These are phyloP conservation scores for Apantesis nais DNA, from an alignment of 2,888 invertebrate genomes.

Conservation along the genomic window DNA sequence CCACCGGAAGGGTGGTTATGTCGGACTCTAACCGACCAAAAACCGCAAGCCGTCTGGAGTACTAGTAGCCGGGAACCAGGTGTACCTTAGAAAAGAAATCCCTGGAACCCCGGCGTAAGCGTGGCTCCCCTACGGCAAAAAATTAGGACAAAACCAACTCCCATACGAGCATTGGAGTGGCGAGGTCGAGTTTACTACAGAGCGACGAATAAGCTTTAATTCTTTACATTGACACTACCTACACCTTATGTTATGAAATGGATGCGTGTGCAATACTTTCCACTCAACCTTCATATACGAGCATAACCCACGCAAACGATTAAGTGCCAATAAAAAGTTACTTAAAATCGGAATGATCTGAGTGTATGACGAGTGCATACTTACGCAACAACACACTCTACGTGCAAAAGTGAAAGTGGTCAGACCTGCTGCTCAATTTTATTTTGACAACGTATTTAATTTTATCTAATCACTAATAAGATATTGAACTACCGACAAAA, in stretches of 20 bases:
- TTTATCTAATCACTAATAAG: conserved; percentile 42
- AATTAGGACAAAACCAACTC: not conserved
- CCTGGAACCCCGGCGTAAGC: too few relatives aligned
- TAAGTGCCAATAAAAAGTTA: conserved; percentile 29
- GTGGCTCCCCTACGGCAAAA: not conserved
- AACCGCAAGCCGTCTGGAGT: too few relatives aligned
- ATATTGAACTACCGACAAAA: conserved; percentile 31
- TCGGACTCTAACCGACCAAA: too few relatives aligned
- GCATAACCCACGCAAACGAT: conserved; percentile 23
- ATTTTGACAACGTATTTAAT: conserved; percentile 54
- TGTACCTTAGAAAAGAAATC: too few relatives aligned
- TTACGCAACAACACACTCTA: conserved; percentile 57
- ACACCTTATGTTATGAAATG: conserved; percentile 7
- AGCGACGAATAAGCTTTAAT: too few relatives aligned
- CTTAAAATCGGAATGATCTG: conserved; percentile 8
- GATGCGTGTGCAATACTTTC: conserved; percentile 9
- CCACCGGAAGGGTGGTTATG: too few relatives aligned
- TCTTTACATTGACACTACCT: not conserved
- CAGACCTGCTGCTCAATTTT: conserved; percentile 49
- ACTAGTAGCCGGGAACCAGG: too few relatives aligned
- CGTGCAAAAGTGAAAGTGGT: conserved; percentile 73
- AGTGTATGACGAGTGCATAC: conserved; percentile 9
- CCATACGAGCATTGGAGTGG: not conserved
- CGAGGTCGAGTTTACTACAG: too few relatives aligned
- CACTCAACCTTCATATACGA: conserved; percentile 17